Evolutionary conservation across 2,888 invertebrate species (phyloP).

Genomic region (Eubasilissa splendida): DNA sequence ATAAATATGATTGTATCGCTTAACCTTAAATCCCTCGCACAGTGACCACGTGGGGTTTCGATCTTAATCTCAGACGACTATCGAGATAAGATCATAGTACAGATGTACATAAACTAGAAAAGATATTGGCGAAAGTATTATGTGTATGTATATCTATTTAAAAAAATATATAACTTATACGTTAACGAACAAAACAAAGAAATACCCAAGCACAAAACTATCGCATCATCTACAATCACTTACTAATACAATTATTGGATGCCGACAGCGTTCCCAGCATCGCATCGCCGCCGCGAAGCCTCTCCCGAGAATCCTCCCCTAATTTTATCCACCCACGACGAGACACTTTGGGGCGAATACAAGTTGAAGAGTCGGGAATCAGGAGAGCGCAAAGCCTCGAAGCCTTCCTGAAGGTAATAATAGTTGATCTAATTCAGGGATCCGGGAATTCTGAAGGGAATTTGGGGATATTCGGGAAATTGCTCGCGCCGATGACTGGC

Average conservation of each 20-base stretch:
- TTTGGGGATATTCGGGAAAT: conserved; percentile 17
- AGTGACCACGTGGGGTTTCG: too few species aligned
- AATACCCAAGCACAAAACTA: too few species aligned
- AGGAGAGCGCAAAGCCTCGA: not conserved
- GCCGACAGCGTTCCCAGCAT: not conserved
- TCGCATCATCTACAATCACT: conserved; percentile 4
- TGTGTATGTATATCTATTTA: too few species aligned
- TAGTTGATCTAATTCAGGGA: conserved; percentile 30
- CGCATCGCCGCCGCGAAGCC: not conserved
- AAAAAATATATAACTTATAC: too few species aligned
- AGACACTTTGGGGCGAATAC: not conserved
- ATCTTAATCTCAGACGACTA: too few species aligned
- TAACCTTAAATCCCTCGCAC: too few species aligned
- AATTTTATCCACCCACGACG: conserved; percentile 7
- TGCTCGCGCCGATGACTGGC: conserved; percentile 29
- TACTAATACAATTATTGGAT: conserved; percentile 15
- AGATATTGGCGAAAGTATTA: too few species aligned
- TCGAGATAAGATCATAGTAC: too few species aligned
- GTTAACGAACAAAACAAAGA: too few species aligned
- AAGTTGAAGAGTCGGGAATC: conserved; percentile 14
- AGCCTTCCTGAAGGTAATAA: conserved; percentile 14
- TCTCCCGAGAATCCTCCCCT: not conserved
- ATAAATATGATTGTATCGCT: too few species aligned
- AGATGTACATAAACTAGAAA: too few species aligned
- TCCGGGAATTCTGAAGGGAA: not conserved